Conservation (phyloP, 2,797 vertebrate genomes). For the Bucorvus abyssinicus region DNA sequence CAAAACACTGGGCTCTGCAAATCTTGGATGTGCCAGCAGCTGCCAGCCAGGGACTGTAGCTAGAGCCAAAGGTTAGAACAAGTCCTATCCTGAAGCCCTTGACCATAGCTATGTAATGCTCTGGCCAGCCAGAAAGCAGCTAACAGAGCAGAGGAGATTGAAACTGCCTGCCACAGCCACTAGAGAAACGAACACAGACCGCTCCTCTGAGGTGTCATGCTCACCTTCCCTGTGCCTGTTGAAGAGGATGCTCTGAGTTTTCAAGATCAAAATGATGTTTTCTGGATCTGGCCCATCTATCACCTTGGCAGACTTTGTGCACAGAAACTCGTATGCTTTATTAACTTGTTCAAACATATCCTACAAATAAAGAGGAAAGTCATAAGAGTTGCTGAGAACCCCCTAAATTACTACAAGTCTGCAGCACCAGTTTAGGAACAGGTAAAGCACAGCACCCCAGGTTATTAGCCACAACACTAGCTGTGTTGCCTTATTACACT, state of each 20-base stretch:
- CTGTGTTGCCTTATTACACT: background rate
- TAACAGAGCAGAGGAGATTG: background rate
- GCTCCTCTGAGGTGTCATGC: background rate
- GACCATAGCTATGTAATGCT: background rate
- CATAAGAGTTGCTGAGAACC: background rate
- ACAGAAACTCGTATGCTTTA: conserved; percentile 98
- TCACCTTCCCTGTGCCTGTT: conserved; percentile 94
- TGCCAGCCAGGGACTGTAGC: background rate
- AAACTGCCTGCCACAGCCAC: rapidly evolving
- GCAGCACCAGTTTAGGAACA: background rate
- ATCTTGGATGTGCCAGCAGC: background rate
- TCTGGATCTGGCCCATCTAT: conserved; percentile 96
- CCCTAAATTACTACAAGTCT: background rate
- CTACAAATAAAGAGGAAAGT: conserved; percentile 66
- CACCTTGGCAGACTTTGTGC: conserved; percentile 90
- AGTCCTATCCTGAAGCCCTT: background rate
- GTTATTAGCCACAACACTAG: background rate
- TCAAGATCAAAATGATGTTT: conserved; percentile 98
- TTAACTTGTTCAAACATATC: conserved; percentile 99
- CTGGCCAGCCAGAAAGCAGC: background rate
- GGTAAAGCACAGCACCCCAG: background rate
- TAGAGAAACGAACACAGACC: background rate
- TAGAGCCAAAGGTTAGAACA: background rate
- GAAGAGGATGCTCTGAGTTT: conserved; percentile 98
- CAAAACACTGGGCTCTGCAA: background rate